Percentiles rank a stretch among this genome's conserved stretches.
These are phyloP conservation scores for Coenonympha glycerion DNA, from an alignment of 2,888 invertebrate species.

Conservation along the genomic window DNA sequence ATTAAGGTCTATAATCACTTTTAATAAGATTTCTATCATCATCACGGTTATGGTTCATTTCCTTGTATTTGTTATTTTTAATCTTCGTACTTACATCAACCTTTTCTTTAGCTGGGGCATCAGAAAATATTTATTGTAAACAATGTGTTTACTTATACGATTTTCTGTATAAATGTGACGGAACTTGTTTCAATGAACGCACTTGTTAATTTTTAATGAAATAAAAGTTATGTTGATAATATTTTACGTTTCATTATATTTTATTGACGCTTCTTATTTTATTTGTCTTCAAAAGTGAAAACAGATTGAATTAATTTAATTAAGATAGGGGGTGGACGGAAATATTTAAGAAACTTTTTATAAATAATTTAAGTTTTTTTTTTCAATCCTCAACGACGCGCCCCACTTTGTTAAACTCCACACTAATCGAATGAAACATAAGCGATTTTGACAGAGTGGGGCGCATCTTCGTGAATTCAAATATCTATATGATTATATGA, in stretches of 20 bases:
- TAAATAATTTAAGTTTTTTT: too few species aligned
- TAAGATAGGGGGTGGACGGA: too few species aligned
- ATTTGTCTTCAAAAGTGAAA: too few species aligned
- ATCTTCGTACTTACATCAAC: slow-evolving; percentile 9
- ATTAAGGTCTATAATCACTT: slow-evolving; percentile 33
- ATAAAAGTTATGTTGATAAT: slow-evolving; percentile 67
- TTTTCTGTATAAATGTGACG: slow-evolving; percentile 43
- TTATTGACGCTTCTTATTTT: neutral
- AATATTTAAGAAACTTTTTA: too few species aligned
- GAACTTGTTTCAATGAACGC: slow-evolving; percentile 46
- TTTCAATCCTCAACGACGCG: too few species aligned
- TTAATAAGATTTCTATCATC: slow-evolving; percentile 23
- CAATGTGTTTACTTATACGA: slow-evolving; percentile 23
- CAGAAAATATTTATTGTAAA: slow-evolving; percentile 30
- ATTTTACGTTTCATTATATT: slow-evolving; percentile 25
- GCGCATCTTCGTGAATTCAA: too few species aligned
- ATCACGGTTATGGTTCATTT: slow-evolving; percentile 51
- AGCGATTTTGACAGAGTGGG: too few species aligned
- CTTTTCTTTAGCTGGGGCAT: slow-evolving; percentile 38
- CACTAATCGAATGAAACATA: too few species aligned
- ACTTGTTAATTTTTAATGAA: slow-evolving; percentile 70
- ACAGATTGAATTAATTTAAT: too few species aligned
- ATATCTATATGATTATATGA: too few species aligned
- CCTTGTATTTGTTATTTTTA: slow-evolving; percentile 35
- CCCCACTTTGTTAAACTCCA: too few species aligned